Evolutionary conservation across 2,888 invertebrate genomes (phyloP), one percentile per base, ranked within the genome.

Genomic region (Dinocampus coccinellae): DNA sequence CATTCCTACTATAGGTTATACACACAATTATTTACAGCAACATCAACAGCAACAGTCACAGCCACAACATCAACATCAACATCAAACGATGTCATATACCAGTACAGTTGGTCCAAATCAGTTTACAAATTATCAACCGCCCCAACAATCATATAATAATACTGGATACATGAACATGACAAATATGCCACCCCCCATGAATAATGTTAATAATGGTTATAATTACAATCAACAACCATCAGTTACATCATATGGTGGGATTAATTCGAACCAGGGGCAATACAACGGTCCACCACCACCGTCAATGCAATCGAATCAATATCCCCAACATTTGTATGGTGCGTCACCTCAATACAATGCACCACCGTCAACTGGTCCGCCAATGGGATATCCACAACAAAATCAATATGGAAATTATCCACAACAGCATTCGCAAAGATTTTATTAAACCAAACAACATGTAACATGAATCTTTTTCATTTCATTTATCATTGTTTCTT

Each of bases 361-460:
- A 33, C 69, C 79, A 7, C 71, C 76, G 3, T 78, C 75, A 13
- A 61, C 80, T 11, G 73, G 69, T 52, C 73, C 66, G 0, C 55
- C 77, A 1, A 72, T 77, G 20, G 77, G 80, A 36, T 87, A 84
- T 73, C 76, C 84, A 2, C 85, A 82, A 52, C 83, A 79, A 67
- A 72, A 22, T 34, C 84, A 83, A 24, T 87, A 85, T 63, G 83
- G 82, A 24, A 84, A 82, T 76, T 87, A 84, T 53, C 73, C 80
- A 26, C 85, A 82, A 42, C 86, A 86, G 68, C 83, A 39, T 39
- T 3, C 39, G 3, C 39, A 83, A 72, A 83, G 85, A 74, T 87
- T 86, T 72, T 87, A 86, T 75, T 86, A 42, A 62, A 16, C 29
- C 1, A 24, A 58, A 24, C 7, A 20, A 11, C 9, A 11, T 29